These are phyloP conservation scores for Cerastis leucographa DNA, from an alignment of 2,888 invertebrate species.

Conservation along the genomic window DNA sequence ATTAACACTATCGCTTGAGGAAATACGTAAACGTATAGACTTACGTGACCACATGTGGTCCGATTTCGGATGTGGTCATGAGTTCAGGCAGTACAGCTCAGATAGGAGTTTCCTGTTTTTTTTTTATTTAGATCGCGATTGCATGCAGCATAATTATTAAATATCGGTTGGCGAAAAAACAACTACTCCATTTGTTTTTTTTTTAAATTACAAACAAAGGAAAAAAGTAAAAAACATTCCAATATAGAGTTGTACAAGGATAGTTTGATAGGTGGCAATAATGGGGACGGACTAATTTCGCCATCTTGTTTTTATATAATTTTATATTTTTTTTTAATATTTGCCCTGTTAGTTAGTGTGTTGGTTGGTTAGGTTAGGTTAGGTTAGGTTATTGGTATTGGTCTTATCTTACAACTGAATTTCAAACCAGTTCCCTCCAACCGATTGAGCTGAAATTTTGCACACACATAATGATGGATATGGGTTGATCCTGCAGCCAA, in stretches of 20 bases:
- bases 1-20: slow-evolving; percentile 3
- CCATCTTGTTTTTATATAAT: no score
- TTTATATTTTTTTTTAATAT: no score
- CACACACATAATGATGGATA: neutral
- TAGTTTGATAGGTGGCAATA: neutral
- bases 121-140: neutral
- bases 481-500: neutral
- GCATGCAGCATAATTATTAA: neutral
- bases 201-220: neutral
- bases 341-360: no score
- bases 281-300: no score
- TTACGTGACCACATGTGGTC: slow-evolving; percentile 34
- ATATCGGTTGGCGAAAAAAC: neutral
- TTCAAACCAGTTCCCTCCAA: neutral
- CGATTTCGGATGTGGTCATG: slow-evolving; percentile 49
- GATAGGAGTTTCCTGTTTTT: slow-evolving; percentile 27
- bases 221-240: neutral
- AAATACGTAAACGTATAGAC: slow-evolving; percentile 12
- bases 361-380: no score
- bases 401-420: neutral
- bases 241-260: slow-evolving; percentile 1
- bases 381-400: no score
- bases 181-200: neutral
- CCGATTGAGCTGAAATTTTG: neutral
- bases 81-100: neutral